Conservation (phyloP, 2,113 vertebrate species). For the Halcyon malimbica region DNA sequence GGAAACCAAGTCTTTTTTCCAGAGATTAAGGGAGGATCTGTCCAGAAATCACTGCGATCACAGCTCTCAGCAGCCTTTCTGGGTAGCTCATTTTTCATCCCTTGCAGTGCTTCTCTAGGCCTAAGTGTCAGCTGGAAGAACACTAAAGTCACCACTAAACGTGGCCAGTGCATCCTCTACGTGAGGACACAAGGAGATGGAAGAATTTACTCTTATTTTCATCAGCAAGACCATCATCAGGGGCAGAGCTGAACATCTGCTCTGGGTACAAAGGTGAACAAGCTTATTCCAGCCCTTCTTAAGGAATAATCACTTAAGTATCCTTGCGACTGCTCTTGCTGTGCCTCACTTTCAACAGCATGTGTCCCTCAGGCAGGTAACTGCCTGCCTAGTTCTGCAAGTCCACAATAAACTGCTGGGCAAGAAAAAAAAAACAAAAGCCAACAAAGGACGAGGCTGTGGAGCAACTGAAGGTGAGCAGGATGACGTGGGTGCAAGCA, state of each 20-base stretch:
- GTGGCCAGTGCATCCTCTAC: background rate
- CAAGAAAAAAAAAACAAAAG: background rate
- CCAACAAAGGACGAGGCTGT: background rate
- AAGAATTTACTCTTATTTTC: background rate
- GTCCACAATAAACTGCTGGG: background rate
- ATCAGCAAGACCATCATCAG: background rate
- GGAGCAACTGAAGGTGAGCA: background rate
- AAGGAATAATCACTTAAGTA: background rate
- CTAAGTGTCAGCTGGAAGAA: accelerated
- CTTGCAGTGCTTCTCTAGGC: background rate
- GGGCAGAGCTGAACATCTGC: background rate
- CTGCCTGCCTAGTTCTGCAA: background rate
- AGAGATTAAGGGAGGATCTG: background rate
- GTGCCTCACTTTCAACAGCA: background rate
- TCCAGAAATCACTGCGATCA: background rate
- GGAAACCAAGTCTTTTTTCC: background rate
- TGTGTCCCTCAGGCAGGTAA: accelerated
- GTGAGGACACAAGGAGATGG: accelerated
- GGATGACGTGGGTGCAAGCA: background rate
- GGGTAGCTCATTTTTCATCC: background rate
- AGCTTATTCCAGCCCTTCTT: background rate
- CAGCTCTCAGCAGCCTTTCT: background rate
- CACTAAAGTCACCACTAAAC: background rate
- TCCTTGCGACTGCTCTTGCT: background rate
- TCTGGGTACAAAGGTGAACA: background rate